Conservation (phyloP, 2,797 vertebrate genomes). For the Odontamblyopus lacepedii region DNA sequence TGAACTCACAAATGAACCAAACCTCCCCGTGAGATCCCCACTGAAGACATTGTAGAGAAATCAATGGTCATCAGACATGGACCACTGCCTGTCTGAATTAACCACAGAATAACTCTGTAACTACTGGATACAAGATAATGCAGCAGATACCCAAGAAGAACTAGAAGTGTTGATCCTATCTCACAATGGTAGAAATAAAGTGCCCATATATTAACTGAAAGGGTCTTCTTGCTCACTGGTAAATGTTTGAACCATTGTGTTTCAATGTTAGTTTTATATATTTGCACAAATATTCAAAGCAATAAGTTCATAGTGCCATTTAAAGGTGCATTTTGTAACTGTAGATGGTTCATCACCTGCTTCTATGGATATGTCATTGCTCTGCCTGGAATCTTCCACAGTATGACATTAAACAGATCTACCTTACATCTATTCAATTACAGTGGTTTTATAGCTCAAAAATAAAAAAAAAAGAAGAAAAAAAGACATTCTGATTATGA, state of each 20-base stretch:
- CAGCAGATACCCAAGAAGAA: background rate
- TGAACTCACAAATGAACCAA: slow-evolving; percentile 43
- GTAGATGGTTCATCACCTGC: no score
- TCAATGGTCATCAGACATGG: slow-evolving; percentile 48
- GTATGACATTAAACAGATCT: no score
- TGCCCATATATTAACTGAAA: background rate
- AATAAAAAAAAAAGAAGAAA: no score
- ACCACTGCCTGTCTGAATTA: slow-evolving; percentile 18
- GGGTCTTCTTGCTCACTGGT: background rate
- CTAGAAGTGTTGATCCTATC: slow-evolving; percentile 6
- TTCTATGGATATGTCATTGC: no score
- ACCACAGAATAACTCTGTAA: slow-evolving; percentile 34
- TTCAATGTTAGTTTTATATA: background rate
- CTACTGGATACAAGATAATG: slow-evolving; percentile 17
- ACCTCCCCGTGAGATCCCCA: slow-evolving; percentile 31
- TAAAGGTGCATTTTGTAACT: no score
- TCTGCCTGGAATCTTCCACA: no score
- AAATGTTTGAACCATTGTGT: background rate
- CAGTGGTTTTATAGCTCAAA: no score
- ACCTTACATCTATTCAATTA: no score
- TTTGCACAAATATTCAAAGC: no score
- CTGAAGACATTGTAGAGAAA: slow-evolving; percentile 38
- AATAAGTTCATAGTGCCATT: no score
- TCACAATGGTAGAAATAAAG: background rate
- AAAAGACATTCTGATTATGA: no score